Evolutionary conservation across 2,888 invertebrate species (phyloP), one percentile per base, ranked within the genome.

Genomic region (Lymantria monacha): DNA sequence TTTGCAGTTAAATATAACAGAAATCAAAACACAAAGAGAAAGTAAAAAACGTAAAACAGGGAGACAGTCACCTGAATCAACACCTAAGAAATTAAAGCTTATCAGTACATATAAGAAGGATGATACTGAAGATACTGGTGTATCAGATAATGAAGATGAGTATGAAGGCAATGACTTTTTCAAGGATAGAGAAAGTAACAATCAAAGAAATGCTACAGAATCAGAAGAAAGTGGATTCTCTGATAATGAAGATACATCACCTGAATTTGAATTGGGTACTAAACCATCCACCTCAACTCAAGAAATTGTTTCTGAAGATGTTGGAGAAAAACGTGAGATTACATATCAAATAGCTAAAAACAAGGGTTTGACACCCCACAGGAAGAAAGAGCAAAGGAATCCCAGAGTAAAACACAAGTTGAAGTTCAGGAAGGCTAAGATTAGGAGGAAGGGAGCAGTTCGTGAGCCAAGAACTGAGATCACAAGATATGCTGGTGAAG

Each of bases 311-410:
- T 52, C 76, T 36, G 83, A 80, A 43, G 87, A 86, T 44, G 64
- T 82, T 0, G 83, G 73, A 37, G 93, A 92, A 46, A 97, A 97
- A 75, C 93, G 98, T 67, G 94, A 94, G 48, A 98, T 98, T 60
- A 98, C 97, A 1, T 97, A 97, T 79, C 94, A 98, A 93, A 99
- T 99, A 77, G 95, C 96, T 14, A 99, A 99, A 85, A 99, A 99
- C 78, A 98, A 97, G 85, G 99, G 99, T 12, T 92, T 99, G 13
- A 97, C 96, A 37, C 97, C 98, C 0, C 93, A 95, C 65, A 94
- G 98, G 60, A 98, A 97, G 87, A 98, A 98, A 83, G 97, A 97
- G 74, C 94, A 95, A 68, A 93, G 97, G 57, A 99, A 99, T 93
- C 99, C 99, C 0, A 93, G 99, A 72, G 98, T 99, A 7, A 98